A percentile compares a stretch with the other conserved stretches of the same genome.
Conservation (phyloP, 2,797 vertebrate genomes). For the Lemur catta region DNA sequence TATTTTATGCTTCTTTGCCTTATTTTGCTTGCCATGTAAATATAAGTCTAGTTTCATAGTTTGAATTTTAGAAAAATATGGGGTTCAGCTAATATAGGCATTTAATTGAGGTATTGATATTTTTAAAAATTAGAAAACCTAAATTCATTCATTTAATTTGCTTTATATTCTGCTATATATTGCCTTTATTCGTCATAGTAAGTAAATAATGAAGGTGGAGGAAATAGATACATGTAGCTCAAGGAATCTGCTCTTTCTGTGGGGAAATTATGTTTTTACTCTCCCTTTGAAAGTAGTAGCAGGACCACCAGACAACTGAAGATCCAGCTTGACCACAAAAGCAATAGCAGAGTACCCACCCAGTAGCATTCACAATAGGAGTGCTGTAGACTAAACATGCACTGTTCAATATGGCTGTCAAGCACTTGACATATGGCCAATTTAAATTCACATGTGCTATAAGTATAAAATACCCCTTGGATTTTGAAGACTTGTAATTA, state of each 20-base stretch:
- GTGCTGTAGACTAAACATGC: background rate
- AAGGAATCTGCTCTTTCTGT: background rate
- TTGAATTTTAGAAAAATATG: conserved; percentile 36
- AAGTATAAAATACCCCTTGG: background rate
- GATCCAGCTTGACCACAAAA: background rate
- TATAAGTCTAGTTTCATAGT: conserved; percentile 12
- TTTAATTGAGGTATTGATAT: background rate
- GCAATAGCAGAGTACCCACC: background rate
- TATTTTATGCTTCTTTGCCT: background rate
- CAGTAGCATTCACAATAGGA: background rate
- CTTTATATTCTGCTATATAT: background rate
- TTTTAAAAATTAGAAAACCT: conserved; percentile 12
- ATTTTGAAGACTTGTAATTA: background rate
- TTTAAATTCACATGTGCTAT: background rate
- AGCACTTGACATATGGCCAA: background rate
- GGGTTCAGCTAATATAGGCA: background rate
- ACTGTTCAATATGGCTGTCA: background rate
- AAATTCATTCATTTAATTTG: background rate
- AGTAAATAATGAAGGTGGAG: background rate
- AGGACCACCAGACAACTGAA: background rate
- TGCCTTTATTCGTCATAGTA: background rate
- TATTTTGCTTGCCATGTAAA: background rate
- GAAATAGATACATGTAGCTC: background rate
- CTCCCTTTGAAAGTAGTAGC: background rate
- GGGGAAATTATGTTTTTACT: background rate